Evolutionary conservation across 2,113 vertebrate genomes (phyloP), one percentile per base, ranked within the genome.

Genomic region (Sinosuthora webbiana): DNA sequence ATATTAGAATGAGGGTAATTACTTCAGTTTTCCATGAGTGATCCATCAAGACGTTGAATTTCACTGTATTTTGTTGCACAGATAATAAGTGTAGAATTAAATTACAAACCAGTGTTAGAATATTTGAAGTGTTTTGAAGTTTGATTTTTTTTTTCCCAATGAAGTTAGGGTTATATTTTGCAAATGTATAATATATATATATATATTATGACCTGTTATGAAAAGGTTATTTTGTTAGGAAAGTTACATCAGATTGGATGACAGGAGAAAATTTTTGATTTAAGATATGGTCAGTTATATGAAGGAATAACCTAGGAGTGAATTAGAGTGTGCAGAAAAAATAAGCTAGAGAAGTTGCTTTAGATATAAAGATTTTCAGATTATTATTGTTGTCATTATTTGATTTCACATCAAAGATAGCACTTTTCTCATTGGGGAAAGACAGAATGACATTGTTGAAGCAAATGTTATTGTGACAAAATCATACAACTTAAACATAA

Each of bases 1-100:
- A 98, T 99, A 99, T 99, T 98, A 98, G 98, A 98, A 98, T 98
- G 98, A 97, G 97, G 97, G 97, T 98, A 98, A 97, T 98, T 98
- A 98, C 98, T 98, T 97, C 81, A 98, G 98, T 98, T 98, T 98
- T 97, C 96, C 97, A 94, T 97, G 98, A 98, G 93, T 96, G 97
- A 98, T 98, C 98, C 94, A 97, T 98, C 98, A 98, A 95, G 97
- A 92, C 97, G 95, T 68, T 96, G 97, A 97, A 84, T 97, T 97
- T 91, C 68, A 93, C 80, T 90, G 84, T 96, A 95, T 95, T 91
- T 97, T 97, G 95, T 97, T 97, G 93, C 83, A 79, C 79, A 87
- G 95, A 68, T 97, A 92, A 88, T 91, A 95, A 97, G 92, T 95
- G 95, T 83, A 93, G 92, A 97, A 97, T 97, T 97, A 84, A 95